A percentile compares a stretch with the other conserved stretches of the same genome.
phyloP scores from a whole-genome alignment of 2,797 vertebrate genomes.

The Hydrophis major region DNA sequence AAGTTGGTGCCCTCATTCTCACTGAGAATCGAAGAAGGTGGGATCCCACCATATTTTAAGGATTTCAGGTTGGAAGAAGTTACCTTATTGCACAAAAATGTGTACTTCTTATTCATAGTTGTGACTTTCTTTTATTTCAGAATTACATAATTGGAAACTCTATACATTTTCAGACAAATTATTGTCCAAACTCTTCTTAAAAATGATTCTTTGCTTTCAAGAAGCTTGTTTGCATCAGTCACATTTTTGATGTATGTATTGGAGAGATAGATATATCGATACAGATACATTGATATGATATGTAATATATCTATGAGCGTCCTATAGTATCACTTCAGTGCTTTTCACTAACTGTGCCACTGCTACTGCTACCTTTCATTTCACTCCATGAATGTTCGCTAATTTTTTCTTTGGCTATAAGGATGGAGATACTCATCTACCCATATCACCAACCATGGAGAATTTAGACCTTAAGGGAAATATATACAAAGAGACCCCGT shows the following conservation, averaged over 20 bases:
- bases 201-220: background rate
- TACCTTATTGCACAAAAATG: background rate
- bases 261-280: background rate
- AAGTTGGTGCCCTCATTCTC: background rate
- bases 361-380: background rate
- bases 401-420: conserved; percentile 11
- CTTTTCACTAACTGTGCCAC: background rate
- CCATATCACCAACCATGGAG: background rate
- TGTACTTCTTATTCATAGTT: background rate
- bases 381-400: background rate
- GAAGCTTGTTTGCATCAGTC: background rate
- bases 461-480: conserved; percentile 7
- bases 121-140: background rate
- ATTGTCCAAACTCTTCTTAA: background rate
- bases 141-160: background rate
- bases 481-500: background rate
- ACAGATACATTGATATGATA: background rate
- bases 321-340: background rate
- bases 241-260: background rate
- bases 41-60: background rate
- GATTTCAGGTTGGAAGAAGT: background rate
- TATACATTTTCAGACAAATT: background rate
- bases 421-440: conserved; percentile 7
- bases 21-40: background rate
- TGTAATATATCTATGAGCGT: background rate